Evolutionary conservation across 2,888 invertebrate species (phyloP).

Genomic region (Microplitis deprimator): DNA sequence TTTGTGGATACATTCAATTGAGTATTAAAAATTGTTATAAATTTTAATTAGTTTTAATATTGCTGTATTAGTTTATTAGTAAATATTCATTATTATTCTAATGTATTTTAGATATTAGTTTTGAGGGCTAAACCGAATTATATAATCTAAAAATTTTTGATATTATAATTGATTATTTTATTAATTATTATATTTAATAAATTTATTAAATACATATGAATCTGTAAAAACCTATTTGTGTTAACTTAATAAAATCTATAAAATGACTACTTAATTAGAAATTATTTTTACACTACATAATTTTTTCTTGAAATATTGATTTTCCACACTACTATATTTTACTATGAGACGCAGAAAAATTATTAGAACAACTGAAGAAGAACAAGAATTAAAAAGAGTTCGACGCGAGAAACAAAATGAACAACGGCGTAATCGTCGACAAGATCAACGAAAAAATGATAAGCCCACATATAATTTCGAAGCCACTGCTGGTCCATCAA

Average conservation of each 20-base stretch:
- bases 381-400: conserved; percentile 32
- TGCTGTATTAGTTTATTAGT: background rate
- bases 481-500: conserved; percentile 5
- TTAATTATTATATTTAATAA: background rate
- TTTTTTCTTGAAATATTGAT: background rate
- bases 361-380: conserved; percentile 37
- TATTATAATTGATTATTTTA: no score
- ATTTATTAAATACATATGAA: background rate
- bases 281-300: background rate
- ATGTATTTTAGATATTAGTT: background rate
- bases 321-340: conserved; percentile 15
- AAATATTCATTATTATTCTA: background rate
- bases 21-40: background rate
- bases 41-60: background rate
- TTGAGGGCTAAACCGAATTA: background rate
- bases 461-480: background rate
- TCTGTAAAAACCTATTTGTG: background rate
- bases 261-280: background rate
- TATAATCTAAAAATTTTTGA: background rate
- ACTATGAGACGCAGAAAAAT: conserved; percentile 22
- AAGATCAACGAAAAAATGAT: conserved; percentile 8
- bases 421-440: conserved; percentile 23
- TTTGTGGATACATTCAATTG: background rate
- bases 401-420: conserved; percentile 33
- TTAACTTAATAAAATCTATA: background rate